Conservation (phyloP, 2,888 invertebrate species). For the Ganaspis brasiliensis region DNA sequence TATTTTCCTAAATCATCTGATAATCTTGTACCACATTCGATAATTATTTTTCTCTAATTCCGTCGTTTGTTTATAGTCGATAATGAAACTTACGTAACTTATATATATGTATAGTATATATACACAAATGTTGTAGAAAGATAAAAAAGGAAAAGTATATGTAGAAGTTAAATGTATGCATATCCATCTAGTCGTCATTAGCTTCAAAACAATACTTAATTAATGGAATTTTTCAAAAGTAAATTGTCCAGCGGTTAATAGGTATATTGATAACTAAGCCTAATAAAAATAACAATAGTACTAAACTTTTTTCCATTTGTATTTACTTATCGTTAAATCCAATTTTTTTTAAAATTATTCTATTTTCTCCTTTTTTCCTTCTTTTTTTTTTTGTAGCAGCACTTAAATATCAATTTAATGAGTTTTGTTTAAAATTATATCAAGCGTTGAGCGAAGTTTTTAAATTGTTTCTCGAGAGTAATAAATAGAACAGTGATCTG, state of each 20-base stretch:
- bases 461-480: background rate
- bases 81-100: background rate
- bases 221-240: background rate
- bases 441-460: background rate
- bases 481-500: background rate
- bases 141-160: slow-evolving; percentile 1
- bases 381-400: no score
- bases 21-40: no score
- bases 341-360: no score
- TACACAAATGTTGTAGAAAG: background rate
- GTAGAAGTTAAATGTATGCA: background rate
- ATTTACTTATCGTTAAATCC: no score
- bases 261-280: no score
- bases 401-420: background rate
- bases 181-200: background rate
- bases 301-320: background rate
- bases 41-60: no score
- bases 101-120: no score
- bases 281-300: background rate
- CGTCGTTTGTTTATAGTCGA: no score
- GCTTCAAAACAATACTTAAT: slow-evolving; percentile 1
- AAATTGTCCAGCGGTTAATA: no score
- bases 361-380: background rate
- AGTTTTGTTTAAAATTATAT: background rate
- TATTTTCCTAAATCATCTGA: no score